Evolutionary conservation across 2,888 invertebrate species (phyloP).

Genomic region (Timema cristinae): DNA sequence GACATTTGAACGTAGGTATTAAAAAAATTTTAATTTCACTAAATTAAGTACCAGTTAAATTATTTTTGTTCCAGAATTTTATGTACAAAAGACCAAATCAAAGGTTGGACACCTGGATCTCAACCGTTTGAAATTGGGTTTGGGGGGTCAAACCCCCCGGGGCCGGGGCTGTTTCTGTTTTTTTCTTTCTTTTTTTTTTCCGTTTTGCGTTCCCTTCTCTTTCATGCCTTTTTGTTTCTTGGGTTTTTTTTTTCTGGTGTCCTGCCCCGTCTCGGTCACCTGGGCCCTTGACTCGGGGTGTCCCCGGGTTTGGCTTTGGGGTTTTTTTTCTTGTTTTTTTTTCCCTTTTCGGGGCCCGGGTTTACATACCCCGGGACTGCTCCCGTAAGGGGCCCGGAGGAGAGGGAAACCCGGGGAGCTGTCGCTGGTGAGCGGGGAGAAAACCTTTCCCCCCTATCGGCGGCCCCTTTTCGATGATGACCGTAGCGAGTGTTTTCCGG

Average conservation of each 20-base stretch:
- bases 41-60: no score
- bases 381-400: constrained; percentile 93
- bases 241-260: constrained; percentile 91
- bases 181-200: constrained; percentile 94
- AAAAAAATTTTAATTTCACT: no score
- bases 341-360: constrained; percentile 88
- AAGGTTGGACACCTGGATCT: not conserved
- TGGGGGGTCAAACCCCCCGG: constrained; percentile 61
- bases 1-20: no score
- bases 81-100: no score
- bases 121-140: constrained; percentile 52
- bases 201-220: constrained; percentile 89
- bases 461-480: constrained; percentile 94
- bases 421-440: constrained; percentile 75
- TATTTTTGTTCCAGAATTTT: no score
- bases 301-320: constrained; percentile 88
- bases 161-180: constrained; percentile 89
- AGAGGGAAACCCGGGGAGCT: constrained; percentile 89
- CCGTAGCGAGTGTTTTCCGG: constrained; percentile 73
- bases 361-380: constrained; percentile 90
- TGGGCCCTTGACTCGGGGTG: constrained; percentile 67
- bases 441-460: constrained; percentile 90
- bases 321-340: constrained; percentile 92
- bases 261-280: constrained; percentile 53
- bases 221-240: constrained; percentile 95